Conservation (phyloP, 2,888 invertebrate species). For the Meloe dianella region DNA sequence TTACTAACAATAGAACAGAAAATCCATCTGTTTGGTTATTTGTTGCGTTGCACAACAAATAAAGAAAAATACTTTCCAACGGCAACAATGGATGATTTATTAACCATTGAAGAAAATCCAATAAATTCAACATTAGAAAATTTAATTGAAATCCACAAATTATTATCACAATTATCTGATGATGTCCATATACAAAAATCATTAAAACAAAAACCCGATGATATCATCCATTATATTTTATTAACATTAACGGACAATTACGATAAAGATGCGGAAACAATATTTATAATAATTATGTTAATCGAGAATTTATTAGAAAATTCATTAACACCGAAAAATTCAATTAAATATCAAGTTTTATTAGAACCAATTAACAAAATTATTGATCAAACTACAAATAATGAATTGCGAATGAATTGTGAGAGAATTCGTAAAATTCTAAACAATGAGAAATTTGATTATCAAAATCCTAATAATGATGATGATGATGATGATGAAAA, state of each 20-base stretch:
- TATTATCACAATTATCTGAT: conserved; percentile 63
- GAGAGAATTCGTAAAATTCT: conserved; percentile 40
- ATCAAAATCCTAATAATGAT: background rate
- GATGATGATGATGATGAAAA: conserved; percentile 40
- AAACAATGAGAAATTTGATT: conserved; percentile 19
- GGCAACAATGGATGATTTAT: conserved; percentile 48
- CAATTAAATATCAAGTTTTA: conserved; percentile 52
- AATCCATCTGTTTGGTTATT: conserved; percentile 55
- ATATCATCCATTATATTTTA: conserved; percentile 61
- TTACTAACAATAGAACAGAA: conserved; percentile 48
- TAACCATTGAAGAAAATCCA: conserved; percentile 58
- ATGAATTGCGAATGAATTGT: conserved; percentile 47
- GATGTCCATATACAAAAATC: conserved; percentile 58
- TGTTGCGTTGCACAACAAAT: conserved; percentile 53
- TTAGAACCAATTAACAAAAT: conserved; percentile 45
- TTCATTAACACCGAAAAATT: conserved; percentile 41
- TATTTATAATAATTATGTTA: conserved; percentile 52
- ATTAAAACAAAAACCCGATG: conserved; percentile 59
- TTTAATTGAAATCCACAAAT: conserved; percentile 61
- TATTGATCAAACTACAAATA: conserved; percentile 40
- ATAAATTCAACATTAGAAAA: conserved; percentile 50
- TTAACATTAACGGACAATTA: conserved; percentile 39
- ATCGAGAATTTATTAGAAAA: conserved; percentile 54
- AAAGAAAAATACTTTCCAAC: conserved; percentile 48
- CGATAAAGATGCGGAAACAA: conserved; percentile 40